Evolutionary conservation across 2,113 vertebrate genomes (phyloP).

Genomic region (Syngnathus floridae): DNA sequence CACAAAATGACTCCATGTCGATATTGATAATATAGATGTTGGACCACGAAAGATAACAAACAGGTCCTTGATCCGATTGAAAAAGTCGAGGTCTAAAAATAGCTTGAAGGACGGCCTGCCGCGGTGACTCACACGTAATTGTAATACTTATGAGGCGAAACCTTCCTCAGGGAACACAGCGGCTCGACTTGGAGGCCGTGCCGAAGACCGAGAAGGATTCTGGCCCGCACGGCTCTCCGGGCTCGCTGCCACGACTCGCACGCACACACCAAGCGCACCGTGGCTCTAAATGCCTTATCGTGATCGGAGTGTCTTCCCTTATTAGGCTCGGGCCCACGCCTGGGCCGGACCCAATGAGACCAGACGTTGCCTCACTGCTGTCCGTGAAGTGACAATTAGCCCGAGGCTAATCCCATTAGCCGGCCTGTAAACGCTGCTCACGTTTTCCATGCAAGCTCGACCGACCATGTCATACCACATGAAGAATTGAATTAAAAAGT

Average conservation of each 20-base stretch:
- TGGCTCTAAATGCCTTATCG: conserved; percentile 65
- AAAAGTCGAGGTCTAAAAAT: conserved; percentile 3
- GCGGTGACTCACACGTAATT: not conserved
- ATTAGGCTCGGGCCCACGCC: conserved; percentile 62
- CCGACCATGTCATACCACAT: conserved; percentile 3
- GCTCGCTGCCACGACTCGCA: conserved; percentile 59
- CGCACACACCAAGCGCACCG: conserved; percentile 26
- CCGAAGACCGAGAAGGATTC: conserved; percentile 45
- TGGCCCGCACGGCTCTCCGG: conserved; percentile 55
- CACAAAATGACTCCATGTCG: not conserved
- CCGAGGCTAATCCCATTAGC: conserved; percentile 67
- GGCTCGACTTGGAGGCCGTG: conserved; percentile 53
- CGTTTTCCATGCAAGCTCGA: conserved; percentile 62
- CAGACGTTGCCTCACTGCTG: conserved; percentile 65
- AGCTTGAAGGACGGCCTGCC: not conserved
- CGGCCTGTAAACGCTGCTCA: conserved; percentile 60
- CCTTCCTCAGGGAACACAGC: conserved; percentile 40
- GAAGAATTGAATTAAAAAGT: not conserved
- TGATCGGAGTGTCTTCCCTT: conserved; percentile 68
- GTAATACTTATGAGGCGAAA: conserved; percentile 5
- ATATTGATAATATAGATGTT: not conserved
- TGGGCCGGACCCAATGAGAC: conserved; percentile 55
- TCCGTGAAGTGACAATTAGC: conserved; percentile 65
- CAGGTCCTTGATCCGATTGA: not conserved
- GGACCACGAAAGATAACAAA: not conserved